These are phyloP conservation scores for Nomada ruficornis DNA, from an alignment of 2,888 invertebrate species.

Conservation along the genomic window DNA sequence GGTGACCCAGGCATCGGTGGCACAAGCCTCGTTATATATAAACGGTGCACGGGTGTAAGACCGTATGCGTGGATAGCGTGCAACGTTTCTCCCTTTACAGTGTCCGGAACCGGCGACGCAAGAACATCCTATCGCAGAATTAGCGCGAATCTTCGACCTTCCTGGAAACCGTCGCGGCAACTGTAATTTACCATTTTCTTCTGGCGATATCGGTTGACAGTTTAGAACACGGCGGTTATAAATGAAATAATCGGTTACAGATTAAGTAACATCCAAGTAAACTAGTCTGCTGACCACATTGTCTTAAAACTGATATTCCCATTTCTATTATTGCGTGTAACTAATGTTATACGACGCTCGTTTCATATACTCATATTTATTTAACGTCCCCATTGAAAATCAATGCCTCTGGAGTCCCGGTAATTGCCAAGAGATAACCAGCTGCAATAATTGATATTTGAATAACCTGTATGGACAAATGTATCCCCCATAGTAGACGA, in stretches of 20 bases:
- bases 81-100: slow-evolving; percentile 39
- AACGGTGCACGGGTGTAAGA: slow-evolving; percentile 13
- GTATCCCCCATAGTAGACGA: slow-evolving; percentile 26
- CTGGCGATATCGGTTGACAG: neutral
- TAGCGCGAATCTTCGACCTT: slow-evolving; percentile 60
- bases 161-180: slow-evolving; percentile 32
- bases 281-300: too few species aligned
- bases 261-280: too few species aligned
- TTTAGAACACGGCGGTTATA: neutral
- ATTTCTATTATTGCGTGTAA: too few species aligned
- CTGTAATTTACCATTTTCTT: slow-evolving; percentile 26
- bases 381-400: too few species aligned
- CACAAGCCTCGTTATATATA: slow-evolving; percentile 59
- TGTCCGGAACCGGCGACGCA: slow-evolving; percentile 50
- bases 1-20: slow-evolving; percentile 65
- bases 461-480: slow-evolving; percentile 2
- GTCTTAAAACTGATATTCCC: too few species aligned
- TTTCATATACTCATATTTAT: too few species aligned
- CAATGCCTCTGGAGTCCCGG: too few species aligned
- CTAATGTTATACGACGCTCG: too few species aligned
- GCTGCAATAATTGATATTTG: neutral
- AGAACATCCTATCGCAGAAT: slow-evolving; percentile 65
- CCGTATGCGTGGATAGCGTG: slow-evolving; percentile 15
- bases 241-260: too few species aligned
- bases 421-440: too few species aligned